These are phyloP conservation scores for Lasioglossum leucozonium DNA, from an alignment of 2,888 invertebrate genomes.

Conservation along the genomic window DNA sequence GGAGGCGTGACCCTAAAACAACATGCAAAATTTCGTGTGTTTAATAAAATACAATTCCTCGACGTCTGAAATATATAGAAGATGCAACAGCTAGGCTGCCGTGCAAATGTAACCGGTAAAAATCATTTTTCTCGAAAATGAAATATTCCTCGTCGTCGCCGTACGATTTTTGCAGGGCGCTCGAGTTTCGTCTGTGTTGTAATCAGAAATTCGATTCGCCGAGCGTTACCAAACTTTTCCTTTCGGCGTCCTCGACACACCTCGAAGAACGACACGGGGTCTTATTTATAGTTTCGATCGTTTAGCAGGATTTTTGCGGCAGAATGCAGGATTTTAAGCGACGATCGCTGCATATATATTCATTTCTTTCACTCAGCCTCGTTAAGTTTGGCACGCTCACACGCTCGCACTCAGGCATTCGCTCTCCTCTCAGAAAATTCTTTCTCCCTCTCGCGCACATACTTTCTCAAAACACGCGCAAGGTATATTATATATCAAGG, in stretches of 20 bases:
- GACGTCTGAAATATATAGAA: not conserved
- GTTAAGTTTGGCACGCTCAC: slow-evolving; percentile 55
- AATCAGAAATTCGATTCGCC: not conserved
- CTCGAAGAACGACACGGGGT: not conserved
- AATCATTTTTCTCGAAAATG: not conserved
- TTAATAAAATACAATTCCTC: not conserved
- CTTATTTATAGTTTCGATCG: not conserved
- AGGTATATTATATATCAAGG: slow-evolving; percentile 70
- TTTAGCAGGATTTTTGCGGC: not conserved
- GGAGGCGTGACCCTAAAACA: not conserved
- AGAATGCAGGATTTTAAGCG: not conserved
- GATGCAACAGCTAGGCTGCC: not conserved
- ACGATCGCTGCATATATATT: slow-evolving; percentile 29
- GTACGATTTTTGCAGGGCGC: not conserved
- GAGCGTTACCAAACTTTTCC: not conserved
- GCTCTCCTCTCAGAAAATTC: not conserved
- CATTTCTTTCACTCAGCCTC: slow-evolving; percentile 37
- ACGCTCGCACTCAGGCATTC: slow-evolving; percentile 23
- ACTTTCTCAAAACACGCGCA: slow-evolving; percentile 58
- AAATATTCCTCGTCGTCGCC: not conserved
- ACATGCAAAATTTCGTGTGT: not conserved
- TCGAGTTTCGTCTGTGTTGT: not conserved
- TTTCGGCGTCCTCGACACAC: not conserved
- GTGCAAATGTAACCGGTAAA: not conserved
- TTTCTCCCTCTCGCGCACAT: slow-evolving; percentile 14